These are phyloP conservation scores for Lydus trimaculatus DNA, from an alignment of 2,888 invertebrate genomes.

Conservation along the genomic window DNA sequence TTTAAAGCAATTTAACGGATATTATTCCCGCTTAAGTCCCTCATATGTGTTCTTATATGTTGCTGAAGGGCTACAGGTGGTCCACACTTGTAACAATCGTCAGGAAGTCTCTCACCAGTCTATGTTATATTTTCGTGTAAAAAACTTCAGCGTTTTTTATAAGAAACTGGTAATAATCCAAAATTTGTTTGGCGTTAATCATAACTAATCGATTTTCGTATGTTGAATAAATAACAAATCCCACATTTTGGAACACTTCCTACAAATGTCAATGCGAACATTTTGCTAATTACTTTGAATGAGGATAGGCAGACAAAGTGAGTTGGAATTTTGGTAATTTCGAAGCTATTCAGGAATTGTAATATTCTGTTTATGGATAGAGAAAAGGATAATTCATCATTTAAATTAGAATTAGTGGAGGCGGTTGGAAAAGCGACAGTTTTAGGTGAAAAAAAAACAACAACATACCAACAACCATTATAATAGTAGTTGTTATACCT, in stretches of 20 bases:
- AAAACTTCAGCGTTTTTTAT: no score
- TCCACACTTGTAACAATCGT: neutral
- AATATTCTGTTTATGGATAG: neutral
- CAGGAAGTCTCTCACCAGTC: neutral
- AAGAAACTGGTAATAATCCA: neutral
- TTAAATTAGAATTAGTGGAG: neutral
- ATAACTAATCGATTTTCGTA: no score
- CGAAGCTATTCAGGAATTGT: neutral
- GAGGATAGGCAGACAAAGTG: no score
- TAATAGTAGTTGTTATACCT: neutral
- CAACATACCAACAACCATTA: neutral
- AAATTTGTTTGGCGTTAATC: neutral
- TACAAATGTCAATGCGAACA: neutral
- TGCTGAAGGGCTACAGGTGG: neutral
- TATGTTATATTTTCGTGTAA: no score
- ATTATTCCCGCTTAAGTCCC: neutral
- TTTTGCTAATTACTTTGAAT: neutral
- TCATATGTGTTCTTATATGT: neutral
- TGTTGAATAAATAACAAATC: neutral
- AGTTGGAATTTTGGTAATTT: neutral
- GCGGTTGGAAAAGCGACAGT: neutral
- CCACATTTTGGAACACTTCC: neutral
- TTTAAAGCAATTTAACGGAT: neutral
- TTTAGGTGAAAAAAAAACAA: neutral
- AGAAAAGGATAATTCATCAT: constrained; percentile 1